phyloP scores from a whole-genome alignment of 2,113 vertebrate genomes.

The Clarias magur region DNA sequence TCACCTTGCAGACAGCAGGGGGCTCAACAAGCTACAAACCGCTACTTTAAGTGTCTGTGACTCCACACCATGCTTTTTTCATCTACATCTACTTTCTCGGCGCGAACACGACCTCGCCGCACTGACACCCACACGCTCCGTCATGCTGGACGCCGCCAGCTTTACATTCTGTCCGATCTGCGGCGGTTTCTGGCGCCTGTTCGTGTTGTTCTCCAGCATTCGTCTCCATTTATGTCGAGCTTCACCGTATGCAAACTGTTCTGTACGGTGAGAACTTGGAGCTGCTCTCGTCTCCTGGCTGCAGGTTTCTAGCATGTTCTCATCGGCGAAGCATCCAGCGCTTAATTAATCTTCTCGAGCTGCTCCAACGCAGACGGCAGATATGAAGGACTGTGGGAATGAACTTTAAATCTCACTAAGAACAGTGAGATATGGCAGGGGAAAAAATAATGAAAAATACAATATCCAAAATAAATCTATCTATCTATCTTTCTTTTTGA shows the following conservation, averaged over 20 bases:
- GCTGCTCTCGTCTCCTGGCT: constrained; percentile 63
- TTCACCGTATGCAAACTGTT: neutral
- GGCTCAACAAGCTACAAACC: neutral
- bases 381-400: constrained; percentile 26
- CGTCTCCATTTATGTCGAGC: constrained; percentile 31
- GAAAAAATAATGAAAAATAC: neutral
- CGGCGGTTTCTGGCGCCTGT: neutral
- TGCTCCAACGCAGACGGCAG: constrained; percentile 29
- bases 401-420: neutral
- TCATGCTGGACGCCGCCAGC: neutral
- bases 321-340: constrained; percentile 43
- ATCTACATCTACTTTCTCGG: neutral
- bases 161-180: neutral
- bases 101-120: neutral
- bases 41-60: neutral
- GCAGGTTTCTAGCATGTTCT: constrained; percentile 54
- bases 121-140: neutral
- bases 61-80: too few species aligned
- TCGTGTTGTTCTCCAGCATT: neutral
- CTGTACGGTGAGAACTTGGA: constrained; percentile 52
- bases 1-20: neutral
- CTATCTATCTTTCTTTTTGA: too few species aligned
- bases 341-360: constrained; percentile 25
- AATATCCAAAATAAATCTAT: neutral
- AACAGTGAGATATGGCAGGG: neutral